phyloP scores from a whole-genome alignment of 2,888 invertebrate genomes.

The Chrysomela aeneicollis region DNA sequence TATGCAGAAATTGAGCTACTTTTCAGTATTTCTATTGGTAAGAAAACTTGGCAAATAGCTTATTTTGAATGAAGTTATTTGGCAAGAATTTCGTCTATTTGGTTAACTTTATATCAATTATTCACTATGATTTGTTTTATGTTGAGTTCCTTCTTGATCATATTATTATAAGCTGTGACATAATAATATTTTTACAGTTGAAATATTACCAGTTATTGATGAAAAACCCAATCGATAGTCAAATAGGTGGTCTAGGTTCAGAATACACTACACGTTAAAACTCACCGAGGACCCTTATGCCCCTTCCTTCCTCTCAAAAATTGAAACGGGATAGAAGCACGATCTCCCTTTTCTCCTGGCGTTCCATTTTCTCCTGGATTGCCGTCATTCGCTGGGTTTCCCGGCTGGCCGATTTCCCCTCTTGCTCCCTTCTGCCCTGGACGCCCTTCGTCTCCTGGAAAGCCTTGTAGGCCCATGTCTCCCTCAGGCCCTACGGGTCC shows the following conservation, averaged over 20 bases:
- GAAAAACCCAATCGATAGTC: no score
- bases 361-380: conserved; percentile 58
- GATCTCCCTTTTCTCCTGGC: conserved; percentile 67
- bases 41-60: no score
- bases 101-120: no score
- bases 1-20: no score
- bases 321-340: conserved; percentile 63
- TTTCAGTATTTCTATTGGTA: no score
- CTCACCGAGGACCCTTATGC: conserved; percentile 57
- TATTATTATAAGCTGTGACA: no score
- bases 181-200: no score
- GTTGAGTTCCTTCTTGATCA: no score
- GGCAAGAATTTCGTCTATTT: no score
- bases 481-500: conserved; percentile 49
- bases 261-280: conserved; percentile 17
- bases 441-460: conserved; percentile 41
- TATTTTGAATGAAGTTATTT: no score
- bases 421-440: conserved; percentile 65
- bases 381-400: conserved; percentile 57
- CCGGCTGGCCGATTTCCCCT: conserved; percentile 55
- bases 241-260: conserved; percentile 1
- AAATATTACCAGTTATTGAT: no score
- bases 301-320: conserved; percentile 64
- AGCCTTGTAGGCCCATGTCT: conserved; percentile 39
- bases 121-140: no score